Evolutionary conservation across 2,113 vertebrate genomes (phyloP), one percentile per base, ranked within the genome.

Genomic region (Cinclus mexicanus): DNA sequence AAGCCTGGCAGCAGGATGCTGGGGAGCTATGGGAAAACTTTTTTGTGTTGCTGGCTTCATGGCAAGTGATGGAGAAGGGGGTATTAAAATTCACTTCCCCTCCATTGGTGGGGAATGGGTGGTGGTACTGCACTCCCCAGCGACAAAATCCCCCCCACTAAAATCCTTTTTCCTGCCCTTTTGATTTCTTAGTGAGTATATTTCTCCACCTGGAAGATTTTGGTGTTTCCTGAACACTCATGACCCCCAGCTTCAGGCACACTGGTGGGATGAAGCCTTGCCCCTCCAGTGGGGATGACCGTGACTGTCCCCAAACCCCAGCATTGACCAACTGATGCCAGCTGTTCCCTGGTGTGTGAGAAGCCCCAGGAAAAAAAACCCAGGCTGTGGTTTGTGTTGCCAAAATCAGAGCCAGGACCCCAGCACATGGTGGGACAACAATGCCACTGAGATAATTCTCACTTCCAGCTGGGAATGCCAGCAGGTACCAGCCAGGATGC

Each of bases 261-360:
- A 11, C 5, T 2, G 0, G 44, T 1, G 2, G 35, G 28, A 67
- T 26, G 29, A 85, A 83, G 57, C 14, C 14, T n/a, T 4, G 26
- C 14, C 25, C 53, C 29, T 26, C 0, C 0, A 33, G 8, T 5
- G 12, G 47, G 18, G 35, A n/a, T 6, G 6, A 55, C 39, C 8
- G 33, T 29, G 52, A 42, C 52, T 8, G 1, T 42, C 15, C 33
- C 61, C 4, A 1, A 56, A 75, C 3, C 23, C 74, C 11, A 5
- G 16, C 7, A 1, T n/a, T 41, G 33, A 29, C 68, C n/a, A 33
- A 0, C 10, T 14, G 49, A 55, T 53, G 65, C 52, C 37, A 47
- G 33, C 0, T 0, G 52, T 52, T 68, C 21, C 46, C 17, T 2
- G 26, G 29, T 59, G 1, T 12, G 17, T 50, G 25, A 84, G 24